A percentile compares a stretch with the other conserved stretches of the same genome.
phyloP scores from a whole-genome alignment of 1,140 invertebrate species.

The Atta texana region DNA sequence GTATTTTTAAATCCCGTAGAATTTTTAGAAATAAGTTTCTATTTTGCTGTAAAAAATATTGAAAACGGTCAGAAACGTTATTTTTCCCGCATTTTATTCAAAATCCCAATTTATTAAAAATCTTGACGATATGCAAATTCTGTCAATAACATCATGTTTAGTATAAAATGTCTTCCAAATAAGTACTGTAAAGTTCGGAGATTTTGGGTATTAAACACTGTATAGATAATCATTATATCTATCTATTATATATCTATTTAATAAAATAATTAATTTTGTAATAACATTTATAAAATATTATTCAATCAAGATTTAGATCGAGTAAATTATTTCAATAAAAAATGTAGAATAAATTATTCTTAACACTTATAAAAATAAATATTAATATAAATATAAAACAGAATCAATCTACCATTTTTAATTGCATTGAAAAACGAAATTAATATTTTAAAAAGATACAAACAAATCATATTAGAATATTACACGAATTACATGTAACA shows the following conservation, averaged over 20 bases:
- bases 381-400: neutral
- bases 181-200: too few species aligned
- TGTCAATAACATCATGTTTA: too few species aligned
- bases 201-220: too few species aligned
- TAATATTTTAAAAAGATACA: neutral
- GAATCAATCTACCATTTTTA: neutral
- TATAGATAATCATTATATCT: too few species aligned
- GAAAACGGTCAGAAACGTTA: too few species aligned
- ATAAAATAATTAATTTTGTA: slow-evolving; percentile 5
- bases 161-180: too few species aligned
- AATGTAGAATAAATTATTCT: neutral
- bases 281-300: neutral
- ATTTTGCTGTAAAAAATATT: too few species aligned
- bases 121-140: too few species aligned
- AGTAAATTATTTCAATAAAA: neutral
- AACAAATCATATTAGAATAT: neutral
- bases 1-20: too few species aligned
- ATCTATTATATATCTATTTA: neutral
- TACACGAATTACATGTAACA: neutral
- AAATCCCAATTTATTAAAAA: too few species aligned
- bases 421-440: neutral
- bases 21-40: too few species aligned
- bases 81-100: too few species aligned
- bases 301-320: neutral
- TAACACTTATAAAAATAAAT: neutral